Evolutionary conservation across 2,888 invertebrate species (phyloP).

Genomic region (Folsomia candida): DNA sequence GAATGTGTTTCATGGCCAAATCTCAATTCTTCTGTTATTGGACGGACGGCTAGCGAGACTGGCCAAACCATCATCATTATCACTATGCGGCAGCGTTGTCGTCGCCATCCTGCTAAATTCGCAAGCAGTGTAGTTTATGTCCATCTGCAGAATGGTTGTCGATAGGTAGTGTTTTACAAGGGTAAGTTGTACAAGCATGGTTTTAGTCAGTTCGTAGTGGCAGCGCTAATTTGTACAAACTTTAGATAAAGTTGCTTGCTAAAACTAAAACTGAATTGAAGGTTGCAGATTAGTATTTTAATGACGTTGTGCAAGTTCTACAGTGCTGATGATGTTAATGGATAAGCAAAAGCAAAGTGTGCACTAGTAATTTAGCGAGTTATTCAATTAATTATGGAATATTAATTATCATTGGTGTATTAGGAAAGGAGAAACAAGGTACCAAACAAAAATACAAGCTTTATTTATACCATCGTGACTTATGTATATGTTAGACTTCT

Average conservation of each 20-base stretch:
- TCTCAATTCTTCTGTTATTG: not conserved
- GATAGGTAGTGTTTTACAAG: no score
- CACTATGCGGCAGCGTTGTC: no score
- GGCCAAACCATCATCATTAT: not conserved
- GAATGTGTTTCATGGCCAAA: slow-evolving; percentile 4
- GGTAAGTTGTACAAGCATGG: not conserved
- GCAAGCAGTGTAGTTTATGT: not conserved
- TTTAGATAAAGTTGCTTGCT: not conserved
- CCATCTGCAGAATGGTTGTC: no score
- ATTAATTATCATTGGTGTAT: no score
- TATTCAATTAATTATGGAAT: not conserved
- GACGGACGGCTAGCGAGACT: not conserved
- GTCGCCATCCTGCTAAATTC: not conserved
- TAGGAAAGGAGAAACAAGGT: not conserved
- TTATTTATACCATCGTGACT: no score
- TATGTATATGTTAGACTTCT: no score
- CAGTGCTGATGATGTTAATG: no score
- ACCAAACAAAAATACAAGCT: no score
- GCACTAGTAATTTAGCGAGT: not conserved
- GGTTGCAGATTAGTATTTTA: not conserved
- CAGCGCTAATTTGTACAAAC: not conserved
- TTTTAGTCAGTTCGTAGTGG: not conserved
- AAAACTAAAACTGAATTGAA: not conserved
- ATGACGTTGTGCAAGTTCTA: not conserved
- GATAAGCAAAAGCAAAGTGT: not conserved